phyloP scores from a whole-genome alignment of 2,888 invertebrate species.

The Meteorus colon region DNA sequence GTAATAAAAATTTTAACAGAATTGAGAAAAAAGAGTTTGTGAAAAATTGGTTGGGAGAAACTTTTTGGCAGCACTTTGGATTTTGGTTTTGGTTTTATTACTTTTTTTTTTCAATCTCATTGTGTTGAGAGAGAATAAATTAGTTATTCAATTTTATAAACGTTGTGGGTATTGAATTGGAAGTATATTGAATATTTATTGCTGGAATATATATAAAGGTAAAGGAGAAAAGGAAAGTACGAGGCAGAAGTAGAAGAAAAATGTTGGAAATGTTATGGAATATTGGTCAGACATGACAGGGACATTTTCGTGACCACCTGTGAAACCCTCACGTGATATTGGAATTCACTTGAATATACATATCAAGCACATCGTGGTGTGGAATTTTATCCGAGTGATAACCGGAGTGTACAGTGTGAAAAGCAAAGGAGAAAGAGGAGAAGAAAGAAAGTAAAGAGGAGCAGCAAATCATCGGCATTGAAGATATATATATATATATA shows the following conservation, averaged over 20 bases:
- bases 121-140: background rate
- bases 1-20: background rate
- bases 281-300: conserved; percentile 21
- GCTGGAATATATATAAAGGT: no score
- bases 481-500: background rate
- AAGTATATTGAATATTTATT: no score
- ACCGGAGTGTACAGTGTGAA: background rate
- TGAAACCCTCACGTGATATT: conserved; percentile 40
- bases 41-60: background rate
- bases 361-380: conserved; percentile 2
- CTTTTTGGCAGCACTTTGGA: background rate
- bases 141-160: background rate
- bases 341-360: conserved; percentile 29
- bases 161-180: no score
- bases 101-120: background rate
- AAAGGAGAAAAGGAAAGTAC: background rate
- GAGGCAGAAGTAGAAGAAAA: background rate
- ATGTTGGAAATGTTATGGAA: conserved; percentile 23
- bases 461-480: background rate
- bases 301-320: conserved; percentile 39
- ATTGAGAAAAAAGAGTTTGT: background rate
- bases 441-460: background rate
- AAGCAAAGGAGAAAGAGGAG: background rate
- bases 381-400: conserved; percentile 5
- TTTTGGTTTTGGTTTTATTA: background rate